Base-by-base conservation (phyloP, 2,113 vertebrate genomes). In the Corapipo altera region DNA sequence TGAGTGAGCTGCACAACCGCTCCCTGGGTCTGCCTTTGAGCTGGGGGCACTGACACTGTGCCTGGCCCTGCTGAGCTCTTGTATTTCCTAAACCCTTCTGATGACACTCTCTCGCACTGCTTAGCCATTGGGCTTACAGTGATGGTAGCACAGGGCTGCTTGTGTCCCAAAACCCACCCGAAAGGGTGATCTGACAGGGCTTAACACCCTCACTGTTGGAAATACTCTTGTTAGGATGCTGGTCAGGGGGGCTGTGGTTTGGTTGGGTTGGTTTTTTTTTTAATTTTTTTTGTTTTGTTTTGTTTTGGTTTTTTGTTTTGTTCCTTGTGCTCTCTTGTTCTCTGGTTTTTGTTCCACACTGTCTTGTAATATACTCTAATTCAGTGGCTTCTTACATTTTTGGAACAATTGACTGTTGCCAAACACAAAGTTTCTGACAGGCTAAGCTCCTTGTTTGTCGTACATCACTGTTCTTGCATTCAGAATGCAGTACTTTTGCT, bases 1-100 rank as follows among this genome's bases (percentile, higher is more conserved):
- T 26, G 51, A 26, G 59, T 1, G 0, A 69, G 11, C 39, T 43
- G 59, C 55, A 3, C 28, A 21, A 3, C 46, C 0, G 1, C 32
- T 88, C 28, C 58, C 54, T 24, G 10, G 12, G 1, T 57, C 76
- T 64, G 66, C 48, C 77, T 73, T 61, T 43, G 27, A 73, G 10
- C 12, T 12, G 54, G 14, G 49, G 44, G 1, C 85, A 66, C 1
- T 52, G 67, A 49, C 35, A 3, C 32, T 74, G 37, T 44, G 43
- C 54, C 11, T 74, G 84, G 43, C 21, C n/a, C 39, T 67, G 64
- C 41, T 46, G 76, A 74, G 87, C 48, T 48, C 28, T 10, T 66
- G 43, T 7, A 13, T 71, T 76, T 79, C 22, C 22, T 73, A 26
- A 88, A 64, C 23, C 13, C 43, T 86, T 62, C 64, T 41, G 28